Conservation (phyloP, 2,113 vertebrate genomes). For the Canis aureus region DNA sequence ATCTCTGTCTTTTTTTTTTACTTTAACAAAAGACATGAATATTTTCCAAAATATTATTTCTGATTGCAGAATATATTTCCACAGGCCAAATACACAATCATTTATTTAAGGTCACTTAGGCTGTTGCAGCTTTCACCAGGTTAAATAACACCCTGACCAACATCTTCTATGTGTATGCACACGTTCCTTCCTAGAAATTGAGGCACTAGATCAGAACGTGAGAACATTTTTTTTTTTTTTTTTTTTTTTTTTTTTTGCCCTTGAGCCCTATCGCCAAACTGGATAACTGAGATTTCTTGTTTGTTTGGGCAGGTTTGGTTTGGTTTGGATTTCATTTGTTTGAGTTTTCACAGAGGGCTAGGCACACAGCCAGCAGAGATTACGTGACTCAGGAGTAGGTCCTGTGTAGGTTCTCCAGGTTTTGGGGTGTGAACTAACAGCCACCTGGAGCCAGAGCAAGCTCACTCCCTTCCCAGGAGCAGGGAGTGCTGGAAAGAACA, state of each 20-base stretch:
- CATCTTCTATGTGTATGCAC: not conserved
- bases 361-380: not conserved
- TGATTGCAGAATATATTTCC: not conserved
- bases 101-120: not conserved
- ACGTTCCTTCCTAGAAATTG: not conserved
- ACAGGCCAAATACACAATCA: not conserved
- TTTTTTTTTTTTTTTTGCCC: not conserved
- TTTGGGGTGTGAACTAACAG: fast-evolving
- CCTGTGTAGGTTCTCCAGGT: not conserved
- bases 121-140: fast-evolving
- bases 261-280: not conserved
- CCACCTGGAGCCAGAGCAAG: not conserved
- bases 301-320: not conserved
- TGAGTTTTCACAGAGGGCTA: not conserved
- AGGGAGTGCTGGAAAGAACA: not conserved
- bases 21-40: not conserved
- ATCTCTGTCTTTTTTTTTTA: not conserved
- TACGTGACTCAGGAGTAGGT: not conserved
- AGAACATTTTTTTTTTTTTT: not conserved
- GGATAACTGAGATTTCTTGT: not conserved
- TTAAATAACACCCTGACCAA: fast-evolving
- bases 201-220: not conserved
- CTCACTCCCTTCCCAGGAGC: not conserved
- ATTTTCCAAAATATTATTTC: not conserved
- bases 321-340: not conserved